Evolutionary conservation across 2,113 vertebrate genomes (phyloP).

Genomic region (Pachypanchax playfairii): DNA sequence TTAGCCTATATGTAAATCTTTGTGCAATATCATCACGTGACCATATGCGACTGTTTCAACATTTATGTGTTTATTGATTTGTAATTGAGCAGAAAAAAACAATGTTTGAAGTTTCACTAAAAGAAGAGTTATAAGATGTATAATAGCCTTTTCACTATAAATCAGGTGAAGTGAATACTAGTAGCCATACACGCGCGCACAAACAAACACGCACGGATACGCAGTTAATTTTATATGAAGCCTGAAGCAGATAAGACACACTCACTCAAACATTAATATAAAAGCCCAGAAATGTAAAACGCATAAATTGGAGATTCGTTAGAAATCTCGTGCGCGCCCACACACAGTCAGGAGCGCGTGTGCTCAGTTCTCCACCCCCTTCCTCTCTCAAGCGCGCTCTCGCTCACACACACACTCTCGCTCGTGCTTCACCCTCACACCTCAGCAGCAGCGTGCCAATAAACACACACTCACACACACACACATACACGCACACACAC

Average conservation of each 20-base stretch:
- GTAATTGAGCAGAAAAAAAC: not conserved
- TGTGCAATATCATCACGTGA: not conserved
- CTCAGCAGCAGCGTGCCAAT: conserved; percentile 73
- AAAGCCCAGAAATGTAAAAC: conserved; percentile 35
- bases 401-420: conserved; percentile 53
- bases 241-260: conserved; percentile 19
- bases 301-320: conserved; percentile 50
- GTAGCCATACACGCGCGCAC: not conserved
- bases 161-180: not conserved
- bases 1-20: not conserved
- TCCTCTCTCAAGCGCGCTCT: conserved; percentile 43
- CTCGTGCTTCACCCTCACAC: conserved; percentile 68
- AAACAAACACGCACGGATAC: not conserved
- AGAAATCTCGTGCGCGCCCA: conserved; percentile 57
- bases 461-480: conserved; percentile 26
- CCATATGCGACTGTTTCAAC: not conserved
- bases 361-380: conserved; percentile 55
- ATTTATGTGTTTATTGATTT: conserved; percentile 1
- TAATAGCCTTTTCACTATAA: not conserved
- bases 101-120: not conserved
- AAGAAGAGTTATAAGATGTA: not conserved
- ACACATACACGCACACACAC: conserved; percentile 1
- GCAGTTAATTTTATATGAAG: not conserved
- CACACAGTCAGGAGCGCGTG: conserved; percentile 51
- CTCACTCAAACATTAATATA: conserved; percentile 19